Base-by-base conservation (phyloP, 2,113 vertebrate species). In the Apteryx owenii region DNA sequence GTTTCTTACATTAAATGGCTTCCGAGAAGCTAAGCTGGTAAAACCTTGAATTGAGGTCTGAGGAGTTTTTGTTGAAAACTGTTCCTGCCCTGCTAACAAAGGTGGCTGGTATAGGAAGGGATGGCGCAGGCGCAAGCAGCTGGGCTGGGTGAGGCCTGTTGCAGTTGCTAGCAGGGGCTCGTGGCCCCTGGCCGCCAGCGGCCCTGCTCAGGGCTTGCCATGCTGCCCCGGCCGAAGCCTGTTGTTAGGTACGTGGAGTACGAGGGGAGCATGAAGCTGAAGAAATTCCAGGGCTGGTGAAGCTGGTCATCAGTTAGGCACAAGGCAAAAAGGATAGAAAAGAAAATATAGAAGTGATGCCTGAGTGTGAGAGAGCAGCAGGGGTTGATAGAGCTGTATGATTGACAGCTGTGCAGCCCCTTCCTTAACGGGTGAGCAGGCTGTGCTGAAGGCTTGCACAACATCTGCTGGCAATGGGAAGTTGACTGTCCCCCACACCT, bases 121-220 rank as follows among this genome's bases (percentile, higher is more conserved):
- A 31, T 8, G 0, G 56, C 5, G 16, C 28, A 31, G 28, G 28
- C 54, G 19, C 56, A 58, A 58, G 29, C 29, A 58, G 56, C 29
- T 17, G 17, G 56, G 29, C 56, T 8, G 9, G 18, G 56, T 58
- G 29, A 58, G 56, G 28, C 54, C 12, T 12, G 13, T 46, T 46
- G 18, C 29, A 6, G 28, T 9, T 16, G 29, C 56, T 58, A 31
- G 28, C 31, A 17, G 56, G 56, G 56, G 29, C 29, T 58, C 28
- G 29, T 17, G 54, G 54, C 26, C 54, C 26, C 54, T 56, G 54
- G 26, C 53, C 53, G 14, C 53, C 53, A 14, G 6, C 17, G 25
- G 25, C 38, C 10, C 0, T 3, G 26, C 69, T 68, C 20, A 8
- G 18, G 21, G 6, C 46, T 4, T 6, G 4, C 40, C 0, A 2